Evolutionary conservation across 2,888 invertebrate genomes (phyloP).

Genomic region (Coecobrya sp.): DNA sequence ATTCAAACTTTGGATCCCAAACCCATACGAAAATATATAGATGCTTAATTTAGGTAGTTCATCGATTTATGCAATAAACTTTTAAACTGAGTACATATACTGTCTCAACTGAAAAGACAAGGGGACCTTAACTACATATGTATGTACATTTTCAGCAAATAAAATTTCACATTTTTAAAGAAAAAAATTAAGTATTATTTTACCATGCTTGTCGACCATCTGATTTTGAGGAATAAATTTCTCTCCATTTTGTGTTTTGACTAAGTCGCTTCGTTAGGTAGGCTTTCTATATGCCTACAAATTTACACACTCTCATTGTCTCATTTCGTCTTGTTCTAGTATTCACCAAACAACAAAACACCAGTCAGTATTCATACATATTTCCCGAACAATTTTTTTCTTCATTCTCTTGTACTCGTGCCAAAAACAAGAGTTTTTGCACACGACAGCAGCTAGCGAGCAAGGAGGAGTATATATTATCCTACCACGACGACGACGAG

Average conservation of each 20-base stretch:
- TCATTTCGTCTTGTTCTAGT: constrained; percentile 30
- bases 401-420: constrained; percentile 24
- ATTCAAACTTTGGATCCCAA: too few species aligned
- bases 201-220: not conserved
- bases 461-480: constrained; percentile 13
- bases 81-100: too few species aligned
- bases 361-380: not conserved
- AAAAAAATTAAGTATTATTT: too few species aligned
- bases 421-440: constrained; percentile 46
- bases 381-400: constrained; percentile 23
- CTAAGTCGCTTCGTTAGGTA: not conserved
- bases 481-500: constrained; percentile 38
- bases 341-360: not conserved
- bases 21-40: too few species aligned
- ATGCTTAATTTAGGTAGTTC: too few species aligned
- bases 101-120: too few species aligned
- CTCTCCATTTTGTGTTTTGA: not conserved
- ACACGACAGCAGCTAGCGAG: not conserved
- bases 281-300: constrained; percentile 32
- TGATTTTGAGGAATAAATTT: not conserved
- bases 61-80: too few species aligned
- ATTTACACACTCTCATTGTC: constrained; percentile 53
- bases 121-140: too few species aligned
- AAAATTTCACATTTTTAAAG: too few species aligned
- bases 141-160: too few species aligned